Percentiles rank a stretch among this genome's conserved stretches.
Conservation (phyloP, 2,797 vertebrate species). For the Sylvilagus floridanus region DNA sequence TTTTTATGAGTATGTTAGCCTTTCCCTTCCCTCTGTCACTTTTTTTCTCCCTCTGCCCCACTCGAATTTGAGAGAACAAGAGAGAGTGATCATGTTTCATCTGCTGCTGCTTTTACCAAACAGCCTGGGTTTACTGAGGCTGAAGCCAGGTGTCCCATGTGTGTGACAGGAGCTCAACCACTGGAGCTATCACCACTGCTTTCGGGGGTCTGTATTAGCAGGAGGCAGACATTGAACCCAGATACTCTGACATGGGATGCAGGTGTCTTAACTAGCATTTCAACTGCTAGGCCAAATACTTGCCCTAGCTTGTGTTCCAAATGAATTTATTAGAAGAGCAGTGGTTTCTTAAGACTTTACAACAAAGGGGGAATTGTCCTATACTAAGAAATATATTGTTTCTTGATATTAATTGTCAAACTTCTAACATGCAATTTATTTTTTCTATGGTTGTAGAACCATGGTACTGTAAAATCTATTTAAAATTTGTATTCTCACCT, state of each 20-base stretch:
- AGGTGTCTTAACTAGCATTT: no score
- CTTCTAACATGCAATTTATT: slow-evolving; percentile 16
- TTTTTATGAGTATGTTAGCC: background rate
- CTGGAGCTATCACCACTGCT: no score
- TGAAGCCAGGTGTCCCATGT: no score
- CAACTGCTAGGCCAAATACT: no score
- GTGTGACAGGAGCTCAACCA: no score
- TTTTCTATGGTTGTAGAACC: slow-evolving; percentile 26
- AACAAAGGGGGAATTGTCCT: slow-evolving; percentile 20
- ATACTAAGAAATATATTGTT: background rate
- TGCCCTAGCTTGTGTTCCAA: background rate
- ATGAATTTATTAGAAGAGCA: slow-evolving; percentile 43
- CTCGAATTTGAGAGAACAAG: no score
- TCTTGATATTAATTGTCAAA: slow-evolving; percentile 52
- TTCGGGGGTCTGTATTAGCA: no score
- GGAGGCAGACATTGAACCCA: no score
- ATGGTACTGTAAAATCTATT: background rate
- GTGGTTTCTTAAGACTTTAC: slow-evolving; percentile 19
- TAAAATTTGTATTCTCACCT: slow-evolving; percentile 44
- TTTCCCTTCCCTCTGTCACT: accelerated
- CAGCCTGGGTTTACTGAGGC: no score
- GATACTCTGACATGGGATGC: no score
- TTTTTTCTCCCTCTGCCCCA: background rate
- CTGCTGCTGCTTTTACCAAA: no score
- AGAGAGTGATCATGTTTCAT: no score